phyloP scores from a whole-genome alignment of 2,888 invertebrate species.

The Mayetiola destructor region DNA sequence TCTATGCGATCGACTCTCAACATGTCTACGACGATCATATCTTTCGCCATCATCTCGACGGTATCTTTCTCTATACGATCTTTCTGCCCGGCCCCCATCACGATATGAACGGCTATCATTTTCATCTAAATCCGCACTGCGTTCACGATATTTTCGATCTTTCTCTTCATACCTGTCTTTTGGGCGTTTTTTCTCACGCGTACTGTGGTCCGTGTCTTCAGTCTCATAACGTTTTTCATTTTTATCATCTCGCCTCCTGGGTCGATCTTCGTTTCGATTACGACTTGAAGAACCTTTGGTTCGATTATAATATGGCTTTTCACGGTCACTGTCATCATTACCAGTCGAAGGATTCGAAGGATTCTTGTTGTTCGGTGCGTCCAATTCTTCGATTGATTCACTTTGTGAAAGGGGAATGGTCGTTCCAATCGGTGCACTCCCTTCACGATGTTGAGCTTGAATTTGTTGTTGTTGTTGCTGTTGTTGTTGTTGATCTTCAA shows the following conservation, averaged over 20 bases:
- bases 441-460: not conserved
- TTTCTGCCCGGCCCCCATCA: constrained; percentile 36
- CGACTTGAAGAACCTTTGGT: not conserved
- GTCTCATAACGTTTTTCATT: constrained; percentile 38
- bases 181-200: constrained; percentile 43
- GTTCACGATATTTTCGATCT: constrained; percentile 19
- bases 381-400: constrained; percentile 36
- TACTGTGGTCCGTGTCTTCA: constrained; percentile 52
- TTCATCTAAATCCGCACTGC: constrained; percentile 34
- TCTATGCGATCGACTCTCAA: constrained; percentile 18
- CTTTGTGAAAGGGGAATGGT: constrained; percentile 32
- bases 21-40: constrained; percentile 30
- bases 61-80: constrained; percentile 41
- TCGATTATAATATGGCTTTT: constrained; percentile 16
- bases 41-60: constrained; percentile 23
- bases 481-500: constrained; percentile 29
- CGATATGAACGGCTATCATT: constrained; percentile 26
- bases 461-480: not conserved
- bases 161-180: constrained; percentile 26
- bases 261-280: not conserved
- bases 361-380: constrained; percentile 23
- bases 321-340: constrained; percentile 32
- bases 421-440: constrained; percentile 14
- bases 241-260: constrained; percentile 14
- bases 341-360: constrained; percentile 27